These are phyloP conservation scores for Lamellibrachia columna DNA, from an alignment of 2,888 invertebrate species.

Conservation along the genomic window DNA sequence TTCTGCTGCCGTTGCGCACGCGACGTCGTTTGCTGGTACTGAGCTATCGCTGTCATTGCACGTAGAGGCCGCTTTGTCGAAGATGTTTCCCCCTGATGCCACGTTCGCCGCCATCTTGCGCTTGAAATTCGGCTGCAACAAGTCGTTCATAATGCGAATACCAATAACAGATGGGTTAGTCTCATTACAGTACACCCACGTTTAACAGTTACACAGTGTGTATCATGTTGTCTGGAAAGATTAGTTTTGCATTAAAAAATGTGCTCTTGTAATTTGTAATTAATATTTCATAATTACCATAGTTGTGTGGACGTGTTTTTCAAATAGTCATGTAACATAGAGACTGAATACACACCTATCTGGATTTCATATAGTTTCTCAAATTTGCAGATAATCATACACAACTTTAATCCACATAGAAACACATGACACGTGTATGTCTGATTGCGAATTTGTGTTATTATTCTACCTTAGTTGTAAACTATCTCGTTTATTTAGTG, in stretches of 20 bases:
- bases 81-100: not conserved
- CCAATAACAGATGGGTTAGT: too few relatives aligned
- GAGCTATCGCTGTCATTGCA: not conserved
- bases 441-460: too few relatives aligned
- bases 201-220: not conserved
- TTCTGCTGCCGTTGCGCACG: not conserved
- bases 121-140: constrained; percentile 7
- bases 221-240: not conserved
- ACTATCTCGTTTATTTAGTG: too few relatives aligned
- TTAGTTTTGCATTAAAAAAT: not conserved
- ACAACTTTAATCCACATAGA: too few relatives aligned
- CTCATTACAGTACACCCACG: too few relatives aligned
- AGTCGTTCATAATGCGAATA: not conserved
- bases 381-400: too few relatives aligned
- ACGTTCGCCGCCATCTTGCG: not conserved
- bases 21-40: not conserved
- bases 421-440: too few relatives aligned
- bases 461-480: too few relatives aligned
- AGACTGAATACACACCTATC: not conserved
- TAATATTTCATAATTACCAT: not conserved
- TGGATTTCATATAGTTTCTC: not conserved
- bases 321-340: not conserved
- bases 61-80: not conserved
- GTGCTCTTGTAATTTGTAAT: not conserved
- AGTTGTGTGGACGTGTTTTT: not conserved